These are phyloP conservation scores for Myodes glareolus DNA, from an alignment of 2,113 vertebrate species.

Conservation along the genomic window DNA sequence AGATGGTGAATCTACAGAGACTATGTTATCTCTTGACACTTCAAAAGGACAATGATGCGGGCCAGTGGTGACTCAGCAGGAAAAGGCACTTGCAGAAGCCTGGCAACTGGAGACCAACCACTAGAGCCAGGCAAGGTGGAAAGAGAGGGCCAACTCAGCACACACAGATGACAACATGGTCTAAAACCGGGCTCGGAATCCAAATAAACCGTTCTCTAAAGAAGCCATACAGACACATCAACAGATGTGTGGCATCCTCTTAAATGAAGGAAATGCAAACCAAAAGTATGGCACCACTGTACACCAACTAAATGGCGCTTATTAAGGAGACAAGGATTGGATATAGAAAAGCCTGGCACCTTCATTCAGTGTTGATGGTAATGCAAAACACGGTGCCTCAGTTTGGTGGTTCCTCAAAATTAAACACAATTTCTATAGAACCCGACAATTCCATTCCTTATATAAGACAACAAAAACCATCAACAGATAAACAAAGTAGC, in stretches of 20 bases:
- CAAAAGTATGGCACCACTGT: background rate
- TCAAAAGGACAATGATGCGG: background rate
- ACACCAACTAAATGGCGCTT: background rate
- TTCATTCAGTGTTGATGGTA: background rate
- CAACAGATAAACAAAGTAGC: background rate
- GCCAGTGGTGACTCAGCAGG: too few species aligned
- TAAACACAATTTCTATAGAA: background rate
- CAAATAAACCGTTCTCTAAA: slow-evolving; percentile 27
- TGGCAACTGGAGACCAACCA: background rate
- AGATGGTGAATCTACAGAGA: background rate
- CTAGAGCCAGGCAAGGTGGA: background rate
- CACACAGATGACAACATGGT: background rate
- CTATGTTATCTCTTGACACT: background rate
- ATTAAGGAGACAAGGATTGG: background rate
- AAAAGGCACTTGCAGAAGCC: background rate
- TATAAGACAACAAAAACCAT: background rate
- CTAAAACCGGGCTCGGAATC: background rate
- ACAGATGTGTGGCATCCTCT: background rate
- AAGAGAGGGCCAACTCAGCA: background rate
- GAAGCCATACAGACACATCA: background rate
- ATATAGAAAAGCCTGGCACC: background rate
- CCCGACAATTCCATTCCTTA: background rate
- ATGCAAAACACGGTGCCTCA: background rate
- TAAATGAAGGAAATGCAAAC: background rate
- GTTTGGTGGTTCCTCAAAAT: background rate